Evolutionary conservation across 2,113 vertebrate species (phyloP).

Genomic region (Salvator merianae): DNA sequence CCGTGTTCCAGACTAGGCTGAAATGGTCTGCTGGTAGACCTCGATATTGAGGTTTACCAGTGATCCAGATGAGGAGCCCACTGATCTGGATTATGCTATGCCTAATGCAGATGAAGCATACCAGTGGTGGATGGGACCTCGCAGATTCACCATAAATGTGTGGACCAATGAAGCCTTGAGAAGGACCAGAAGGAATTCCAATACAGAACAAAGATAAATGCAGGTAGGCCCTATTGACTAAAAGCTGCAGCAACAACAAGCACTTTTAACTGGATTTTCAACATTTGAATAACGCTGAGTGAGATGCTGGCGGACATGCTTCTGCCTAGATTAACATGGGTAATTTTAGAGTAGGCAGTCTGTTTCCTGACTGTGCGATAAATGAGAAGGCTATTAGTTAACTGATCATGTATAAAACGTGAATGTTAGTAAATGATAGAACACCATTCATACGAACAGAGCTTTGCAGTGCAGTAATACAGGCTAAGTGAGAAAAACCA

Average conservation of each 20-base stretch:
- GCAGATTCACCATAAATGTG: too few relatives aligned
- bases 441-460: neutral
- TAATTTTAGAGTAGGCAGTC: neutral
- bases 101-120: too few relatives aligned
- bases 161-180: too few relatives aligned
- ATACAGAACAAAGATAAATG: too few relatives aligned
- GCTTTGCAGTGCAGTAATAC: neutral
- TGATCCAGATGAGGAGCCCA: too few relatives aligned
- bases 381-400: neutral
- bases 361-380: neutral
- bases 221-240: too few relatives aligned
- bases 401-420: neutral
- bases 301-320: neutral
- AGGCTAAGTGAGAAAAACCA: neutral
- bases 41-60: too few relatives aligned
- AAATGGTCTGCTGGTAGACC: too few relatives aligned
- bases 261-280: neutral
- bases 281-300: neutral
- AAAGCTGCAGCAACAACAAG: neutral
- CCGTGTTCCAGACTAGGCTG: too few relatives aligned
- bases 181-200: too few relatives aligned
- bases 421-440: neutral
- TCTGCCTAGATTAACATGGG: neutral
- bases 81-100: too few relatives aligned
- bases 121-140: too few relatives aligned